A percentile compares a stretch with the other conserved stretches of the same genome.
phyloP scores from a whole-genome alignment of 2,888 invertebrate genomes.

The Rhorus exstirpatorius region DNA sequence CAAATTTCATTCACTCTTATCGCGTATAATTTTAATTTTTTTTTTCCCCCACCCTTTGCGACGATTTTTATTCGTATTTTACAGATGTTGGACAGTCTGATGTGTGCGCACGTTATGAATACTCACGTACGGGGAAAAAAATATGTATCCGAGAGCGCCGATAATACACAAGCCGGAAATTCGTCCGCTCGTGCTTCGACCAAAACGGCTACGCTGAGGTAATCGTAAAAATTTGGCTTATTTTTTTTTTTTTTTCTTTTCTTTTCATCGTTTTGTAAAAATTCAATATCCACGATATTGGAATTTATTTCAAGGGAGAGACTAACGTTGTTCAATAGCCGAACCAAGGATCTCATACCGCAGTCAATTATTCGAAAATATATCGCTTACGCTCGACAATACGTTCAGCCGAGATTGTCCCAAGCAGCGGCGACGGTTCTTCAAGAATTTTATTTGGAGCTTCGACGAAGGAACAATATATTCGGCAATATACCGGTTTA shows the following conservation, averaged over 20 bases:
- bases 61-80: not conserved
- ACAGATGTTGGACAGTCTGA: constrained; percentile 91
- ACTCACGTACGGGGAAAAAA: constrained; percentile 88
- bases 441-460: constrained; percentile 93
- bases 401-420: constrained; percentile 93
- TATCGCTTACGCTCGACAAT: constrained; percentile 95
- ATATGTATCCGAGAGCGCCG: constrained; percentile 20
- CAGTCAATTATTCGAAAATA: constrained; percentile 94
- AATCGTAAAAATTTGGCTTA: not conserved
- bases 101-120: constrained; percentile 94
- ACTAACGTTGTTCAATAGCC: constrained; percentile 87
- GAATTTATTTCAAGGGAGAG: constrained; percentile 74
- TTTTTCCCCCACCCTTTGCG: not conserved
- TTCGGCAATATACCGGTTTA: constrained; percentile 91
- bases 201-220: constrained; percentile 64
- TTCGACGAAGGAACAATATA: constrained; percentile 90
- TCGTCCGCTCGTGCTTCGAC: not conserved
- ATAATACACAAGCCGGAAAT: constrained; percentile 41
- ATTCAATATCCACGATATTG: not conserved
- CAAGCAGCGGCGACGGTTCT: constrained; percentile 90
- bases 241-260: too few relatives aligned
- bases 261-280: not conserved
- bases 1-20: constrained; percentile 5
- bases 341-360: constrained; percentile 91
- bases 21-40: too few relatives aligned